Base-by-base conservation (phyloP, 1,140 invertebrate species). In the Penaeus chinensis region DNA sequence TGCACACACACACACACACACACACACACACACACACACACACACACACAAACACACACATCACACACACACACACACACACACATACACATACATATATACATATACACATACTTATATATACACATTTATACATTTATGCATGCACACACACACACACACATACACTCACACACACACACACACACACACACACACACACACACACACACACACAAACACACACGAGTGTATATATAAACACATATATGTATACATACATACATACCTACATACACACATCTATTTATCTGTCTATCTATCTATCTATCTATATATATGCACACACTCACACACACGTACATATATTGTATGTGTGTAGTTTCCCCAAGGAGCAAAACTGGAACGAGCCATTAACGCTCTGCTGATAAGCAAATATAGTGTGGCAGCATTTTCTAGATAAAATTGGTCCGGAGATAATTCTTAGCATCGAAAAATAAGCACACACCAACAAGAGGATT, bases 271-370 rank as follows among this genome's bases (percentile, higher is more conserved):
- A 74, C 4, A 74, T 8, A 32, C 10, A 74, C 8, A 74, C 32
- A 74, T 74, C 32, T 27, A 74, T 27, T 32, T 27, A 74, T 27
- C 32, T 27, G 32, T 74, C 32, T 74, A 74, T 74, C 32, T 74
- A 32, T 74, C 32, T 74, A 74, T 74, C 32, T 74, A 74, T 74
- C 32, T 74, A 74, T 74, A 32, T 37, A 74, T 74, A 74, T 74
- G 27, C 27, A 74, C 27, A 32, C 27, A 74, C 27, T n/a, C n/a
- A 74, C 27, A 74, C 11, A 74, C 27, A 74, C 37, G 37, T 74
- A 74, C 5, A 74, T 24, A 74, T 24, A 74, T 11, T 54, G 16
- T 54, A 54, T 54, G 54, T 54, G 54, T 54, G 54, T 54, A 54
- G 10, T 54, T 54, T 54, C 16, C 16, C 54, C 54, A 54, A 54